Base-by-base conservation (phyloP, 2,888 invertebrate species). In the Branchipolynoe longqiensis region DNA sequence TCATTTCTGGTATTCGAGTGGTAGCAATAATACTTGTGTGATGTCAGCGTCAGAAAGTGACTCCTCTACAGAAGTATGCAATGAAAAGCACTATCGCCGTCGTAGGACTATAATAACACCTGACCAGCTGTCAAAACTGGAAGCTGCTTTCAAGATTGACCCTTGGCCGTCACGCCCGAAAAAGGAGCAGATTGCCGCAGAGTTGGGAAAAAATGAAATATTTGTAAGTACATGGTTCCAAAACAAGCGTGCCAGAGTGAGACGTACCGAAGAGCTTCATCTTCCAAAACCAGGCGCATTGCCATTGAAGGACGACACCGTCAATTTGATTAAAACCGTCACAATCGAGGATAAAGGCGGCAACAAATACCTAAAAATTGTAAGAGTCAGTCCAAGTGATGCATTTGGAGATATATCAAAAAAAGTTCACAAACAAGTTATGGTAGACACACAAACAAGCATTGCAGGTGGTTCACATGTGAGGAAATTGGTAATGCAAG, bases 221-320 rank as follows among this genome's bases (percentile, higher is more conserved):
- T 85, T 85, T 48, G 85, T 85, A 8, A 82, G 74, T 40, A 83
- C 74, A 8, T 85, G 85, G 85, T 85, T 85, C 83, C 85, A 85
- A 33, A 85, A 85, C 59, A 85, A 69, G 48, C 62, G 85, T 14
- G 85, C 85, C 8, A 56, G 83, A 14, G 62, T 83, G 41, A 83
- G 69, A 64, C 62, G 83, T 14, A 69, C 62, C 8, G 83, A 83
- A 22, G 83, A 83, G n/a, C 22, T 83, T n/a, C 36, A 62, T 22
- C 28, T 28, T 41, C 25, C 31, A 38, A 62, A 83, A 40, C 83
- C 69, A 3, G 25, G 41, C 28, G 48, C 48, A 1, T 18, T 48
- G 12, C 14, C n/a, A 14, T 6, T 62, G 14, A 78, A 41, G 25
- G 78, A 78, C 28, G 78, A 78, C 28, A n/a, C n/a, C n/a, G n/a